Evolutionary conservation across 1,140 invertebrate species (phyloP).

Genomic region (Chionoecetes opilio): DNA sequence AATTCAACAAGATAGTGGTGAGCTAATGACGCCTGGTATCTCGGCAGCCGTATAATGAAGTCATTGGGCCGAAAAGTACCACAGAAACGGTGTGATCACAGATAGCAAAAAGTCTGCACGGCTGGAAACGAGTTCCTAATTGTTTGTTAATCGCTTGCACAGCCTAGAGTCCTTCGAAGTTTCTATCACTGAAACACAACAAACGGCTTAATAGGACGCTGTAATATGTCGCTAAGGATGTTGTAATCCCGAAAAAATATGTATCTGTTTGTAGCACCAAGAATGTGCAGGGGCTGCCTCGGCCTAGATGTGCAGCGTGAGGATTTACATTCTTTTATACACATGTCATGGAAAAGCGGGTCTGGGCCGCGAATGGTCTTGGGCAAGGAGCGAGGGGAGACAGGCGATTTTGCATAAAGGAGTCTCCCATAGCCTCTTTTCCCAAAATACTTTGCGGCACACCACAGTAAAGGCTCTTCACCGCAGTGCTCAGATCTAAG

Average conservation of each 20-base stretch:
- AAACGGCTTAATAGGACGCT: not conserved
- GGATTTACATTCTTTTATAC: not conserved
- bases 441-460: no score
- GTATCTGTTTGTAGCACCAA: no score
- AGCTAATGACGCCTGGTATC: slow-evolving; percentile 1
- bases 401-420: no score
- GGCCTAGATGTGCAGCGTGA: not conserved
- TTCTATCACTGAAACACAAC: not conserved
- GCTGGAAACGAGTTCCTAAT: slow-evolving; percentile 28
- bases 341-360: no score
- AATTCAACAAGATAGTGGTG: not conserved
- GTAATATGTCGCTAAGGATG: not conserved
- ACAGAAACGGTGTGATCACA: slow-evolving; percentile 4
- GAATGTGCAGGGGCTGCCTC: no score
- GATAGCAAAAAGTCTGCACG: not conserved
- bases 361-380: no score
- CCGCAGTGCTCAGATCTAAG: no score
- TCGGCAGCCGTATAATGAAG: not conserved
- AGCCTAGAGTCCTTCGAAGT: not conserved
- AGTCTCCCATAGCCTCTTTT: no score
- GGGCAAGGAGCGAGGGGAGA: no score
- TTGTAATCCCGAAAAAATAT: not conserved
- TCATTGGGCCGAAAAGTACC: not conserved
- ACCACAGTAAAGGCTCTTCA: no score
- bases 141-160: slow-evolving; percentile 9